Conservation (phyloP, 1,140 invertebrate genomes). For the Pseudomyrmex cubaensis region DNA sequence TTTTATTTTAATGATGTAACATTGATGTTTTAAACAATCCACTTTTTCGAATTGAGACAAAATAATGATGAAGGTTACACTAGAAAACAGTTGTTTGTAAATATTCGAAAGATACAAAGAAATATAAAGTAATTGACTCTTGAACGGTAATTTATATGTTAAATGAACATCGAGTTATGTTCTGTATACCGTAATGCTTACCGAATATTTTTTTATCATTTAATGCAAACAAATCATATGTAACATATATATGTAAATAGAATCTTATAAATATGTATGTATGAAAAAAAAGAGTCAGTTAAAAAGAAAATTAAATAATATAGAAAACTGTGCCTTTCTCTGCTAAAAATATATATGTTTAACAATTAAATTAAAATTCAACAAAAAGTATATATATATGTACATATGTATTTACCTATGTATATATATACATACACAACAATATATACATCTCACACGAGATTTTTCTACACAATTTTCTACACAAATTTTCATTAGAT, state of each 20-base stretch:
- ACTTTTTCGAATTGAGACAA: not conserved
- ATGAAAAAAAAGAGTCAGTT: slow-evolving; percentile 43
- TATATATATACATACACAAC: too few relatives aligned
- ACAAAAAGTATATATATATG: too few relatives aligned
- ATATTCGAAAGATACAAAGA: slow-evolving; percentile 17
- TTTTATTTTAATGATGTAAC: not conserved
- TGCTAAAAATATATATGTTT: too few relatives aligned
- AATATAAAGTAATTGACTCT: slow-evolving; percentile 22
- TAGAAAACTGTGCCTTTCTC: slow-evolving; percentile 48
- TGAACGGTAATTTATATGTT: slow-evolving; percentile 16
- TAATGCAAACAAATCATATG: slow-evolving; percentile 64
- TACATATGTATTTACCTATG: too few relatives aligned
- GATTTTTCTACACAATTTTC: too few relatives aligned
- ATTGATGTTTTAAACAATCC: too few relatives aligned
- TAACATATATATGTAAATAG: slow-evolving; percentile 78
- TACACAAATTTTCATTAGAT: too few relatives aligned
- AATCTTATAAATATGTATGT: slow-evolving; percentile 72
- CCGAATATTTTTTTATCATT: slow-evolving; percentile 18
- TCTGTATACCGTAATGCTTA: slow-evolving; percentile 48
- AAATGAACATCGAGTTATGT: slow-evolving; percentile 4
- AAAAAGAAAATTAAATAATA: slow-evolving; percentile 49
- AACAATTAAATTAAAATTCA: too few relatives aligned
- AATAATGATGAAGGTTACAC: slow-evolving; percentile 1
- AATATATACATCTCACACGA: too few relatives aligned
- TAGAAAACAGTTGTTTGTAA: slow-evolving; percentile 9